Evolutionary conservation across 2,888 invertebrate species (phyloP), one percentile per base, ranked within the genome.

Genomic region (Drosophila neoperkinsi): DNA sequence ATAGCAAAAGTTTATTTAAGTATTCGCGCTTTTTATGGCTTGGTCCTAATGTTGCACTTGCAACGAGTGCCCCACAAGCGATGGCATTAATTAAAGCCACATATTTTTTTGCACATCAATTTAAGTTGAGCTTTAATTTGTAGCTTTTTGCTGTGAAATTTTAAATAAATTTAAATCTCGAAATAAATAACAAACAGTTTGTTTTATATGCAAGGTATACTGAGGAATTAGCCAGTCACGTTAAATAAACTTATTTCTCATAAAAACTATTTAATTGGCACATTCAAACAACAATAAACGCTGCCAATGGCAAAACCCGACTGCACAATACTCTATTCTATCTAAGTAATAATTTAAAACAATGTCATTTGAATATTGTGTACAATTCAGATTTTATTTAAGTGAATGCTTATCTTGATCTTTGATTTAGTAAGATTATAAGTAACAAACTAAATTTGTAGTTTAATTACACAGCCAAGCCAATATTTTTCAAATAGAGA

Each of bases 11-110:
- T 76, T 62, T 74, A 74, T 73, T 65, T 53, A 64, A 18, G 28
- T 28, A n/a, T 36, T 71, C 50, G 38, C 38, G n/a, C 33, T 62
- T 65, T 62, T 65, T 50, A 50, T 59, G 25, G 31, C 49, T 16
- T 25, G 21, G 5, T 33, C 50, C 56, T 52, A 72, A 49, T 21
- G 63, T 30, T 70, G 55, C 63, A 50, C 55, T 71, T 55, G 16
- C n/a, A 43, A 28, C 52, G 51, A 36, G 61, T 65, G 80, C 65
- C 46, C 58, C 55, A 68, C 80, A 81, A 81, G 76, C 84, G 67
- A 75, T 62, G 53, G 68, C 68, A 85, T 82, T 76, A 79, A 82
- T 85, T 74, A 74, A 74, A 49, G 51, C 4, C 21, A 5, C 7
- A 9, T 59, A 33, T 41, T 63, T 62, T 10, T 59, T 25, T 21